A percentile compares a stretch with the other conserved stretches of the same genome.
These are phyloP conservation scores for Aphodius sticticus DNA, from an alignment of 2,888 invertebrate genomes.

Conservation along the genomic window DNA sequence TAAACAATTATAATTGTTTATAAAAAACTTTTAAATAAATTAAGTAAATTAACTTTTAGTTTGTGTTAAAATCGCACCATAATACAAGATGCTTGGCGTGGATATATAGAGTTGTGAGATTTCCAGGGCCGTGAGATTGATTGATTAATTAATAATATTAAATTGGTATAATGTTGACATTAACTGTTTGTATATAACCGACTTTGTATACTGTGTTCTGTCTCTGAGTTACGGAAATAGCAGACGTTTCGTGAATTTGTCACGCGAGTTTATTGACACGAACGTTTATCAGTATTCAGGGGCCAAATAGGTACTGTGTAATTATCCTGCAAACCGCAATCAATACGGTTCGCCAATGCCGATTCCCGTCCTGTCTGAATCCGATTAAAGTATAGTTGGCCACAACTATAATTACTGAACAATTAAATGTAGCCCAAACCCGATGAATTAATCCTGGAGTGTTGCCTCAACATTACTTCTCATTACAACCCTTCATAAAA, in stretches of 20 bases:
- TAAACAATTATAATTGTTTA: too few relatives aligned
- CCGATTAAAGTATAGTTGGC: background rate
- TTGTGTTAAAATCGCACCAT: too few relatives aligned
- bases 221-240: background rate
- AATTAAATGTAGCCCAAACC: background rate
- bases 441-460: background rate
- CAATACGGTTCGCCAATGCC: background rate
- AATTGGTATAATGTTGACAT: background rate
- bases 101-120: too few relatives aligned
- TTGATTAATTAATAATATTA: background rate
- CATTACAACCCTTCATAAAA: background rate
- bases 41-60: too few relatives aligned
- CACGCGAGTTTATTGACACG: background rate
- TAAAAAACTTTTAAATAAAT: too few relatives aligned
- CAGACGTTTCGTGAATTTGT: background rate
- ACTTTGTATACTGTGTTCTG: background rate
- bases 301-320: background rate
- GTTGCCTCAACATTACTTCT: background rate
- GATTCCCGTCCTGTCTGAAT: background rate
- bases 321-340: slow-evolving; percentile 4
- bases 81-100: too few relatives aligned
- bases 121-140: background rate
- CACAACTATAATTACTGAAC: background rate
- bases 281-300: background rate
- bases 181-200: background rate